Evolutionary conservation across 2,113 vertebrate species (phyloP), one percentile per base, ranked within the genome.

Genomic region (Ophthalmolycus amberensis): DNA sequence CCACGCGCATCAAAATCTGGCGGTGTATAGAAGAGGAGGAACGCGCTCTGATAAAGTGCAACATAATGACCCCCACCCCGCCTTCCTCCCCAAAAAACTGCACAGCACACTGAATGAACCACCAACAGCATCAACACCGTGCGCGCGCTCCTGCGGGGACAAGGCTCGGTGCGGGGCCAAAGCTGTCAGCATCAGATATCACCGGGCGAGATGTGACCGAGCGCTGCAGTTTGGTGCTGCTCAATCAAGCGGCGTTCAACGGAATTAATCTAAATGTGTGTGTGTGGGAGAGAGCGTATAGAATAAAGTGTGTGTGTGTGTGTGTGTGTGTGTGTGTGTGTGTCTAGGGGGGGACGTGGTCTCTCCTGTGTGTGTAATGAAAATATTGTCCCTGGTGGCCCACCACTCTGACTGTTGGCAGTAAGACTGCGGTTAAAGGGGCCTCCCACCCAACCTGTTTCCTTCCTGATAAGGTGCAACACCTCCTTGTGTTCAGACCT

Each of bases 391-490:
- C 73, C 73, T 50, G n/a, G 25, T 52, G 52, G 48, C 37, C 63
- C 71, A 56, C 59, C 71, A 56, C 48, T 73, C 16, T 52, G 67
- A 60, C 82, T 83, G 75, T 64, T 73, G 70, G 74, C 80, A 79
- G 63, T 62, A 22, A 63, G 54, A 3, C n/a, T 42, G 71, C 10
- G 37, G 70, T 71, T 80, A 73, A 38, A 59, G 50, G 66, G 63
- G 50, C 32, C 44, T 85, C 71, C 76, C 60, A 77, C 29, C 72
- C 83, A 85, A 90, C 85, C 85, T 89, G 91, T 87, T 90, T 93
- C 92, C 92, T 85, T 72, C 80, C 83, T 80, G 91, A 93, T 93
- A 92, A 94, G 85, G 58, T 88, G 66, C 56, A 67, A 86, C 87
- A 88, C 88, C 76, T 83, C 67, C 48, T 63, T 60, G 56, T 50